Evolutionary conservation across 1,140 invertebrate genomes (phyloP), one percentile per base, ranked within the genome.

Genomic region (Papilio polytes): DNA sequence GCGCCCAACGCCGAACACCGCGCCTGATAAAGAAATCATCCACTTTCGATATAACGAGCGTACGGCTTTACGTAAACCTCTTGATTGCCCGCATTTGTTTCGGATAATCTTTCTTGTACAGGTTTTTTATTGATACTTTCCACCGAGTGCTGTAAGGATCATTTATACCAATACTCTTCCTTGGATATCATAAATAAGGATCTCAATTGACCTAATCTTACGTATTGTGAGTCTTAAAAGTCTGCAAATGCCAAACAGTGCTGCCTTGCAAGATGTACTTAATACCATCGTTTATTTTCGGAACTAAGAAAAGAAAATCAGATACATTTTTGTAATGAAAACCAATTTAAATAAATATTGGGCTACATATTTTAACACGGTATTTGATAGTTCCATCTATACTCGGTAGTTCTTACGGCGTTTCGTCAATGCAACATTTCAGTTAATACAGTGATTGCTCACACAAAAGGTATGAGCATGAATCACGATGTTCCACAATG

Each of bases 21-120:
- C 70, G 72, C 59, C 81, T 85, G 88, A 92, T 92, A 89, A 92
- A 94, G 91, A 92, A 92, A 94, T 94, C 92, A 92, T 91, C 90
- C 86, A 83, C 83, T 90, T 88, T 88, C 88, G 81, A 84, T 79
- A 87, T 92, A 92, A 92, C 90, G 90, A 94, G 87, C 86, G 74
- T 85, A 87, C 86, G 81, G 79, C 83, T 80, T 74, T 53, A 66
- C 85, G 83, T 84, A 87, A 77, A 84, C 59, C 84, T 82, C 85
- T 86, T 93, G 92, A 93, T 93, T 92, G 92, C 89, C 41, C 46
- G 44, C 44, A 74, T 74, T 74, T 51, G 73, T 74, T 26, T 74
- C 20, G 73, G 20, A 48, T 74, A 22, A 48, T 46, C 20, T 74
- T 74, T 74, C 41, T 26, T 31, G 22, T 66, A 66, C 22, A 31